Evolutionary conservation across 2,797 vertebrate genomes (phyloP), one percentile per base, ranked within the genome.

Genomic region (Lindbergichthys nudifrons): DNA sequence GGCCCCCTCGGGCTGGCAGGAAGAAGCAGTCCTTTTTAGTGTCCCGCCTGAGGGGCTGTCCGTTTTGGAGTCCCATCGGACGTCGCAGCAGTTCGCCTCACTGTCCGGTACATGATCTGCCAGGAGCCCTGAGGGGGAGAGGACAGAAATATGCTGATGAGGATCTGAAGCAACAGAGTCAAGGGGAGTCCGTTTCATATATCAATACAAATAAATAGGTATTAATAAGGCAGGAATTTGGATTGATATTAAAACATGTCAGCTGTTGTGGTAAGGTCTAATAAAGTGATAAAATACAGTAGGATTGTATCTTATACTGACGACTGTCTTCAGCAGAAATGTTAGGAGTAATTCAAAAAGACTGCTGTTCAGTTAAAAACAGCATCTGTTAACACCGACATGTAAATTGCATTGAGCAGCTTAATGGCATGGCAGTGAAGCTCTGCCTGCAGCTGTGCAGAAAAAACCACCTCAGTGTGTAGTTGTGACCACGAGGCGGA

Each of bases 21-120:
- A 89, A 79, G 92, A 89, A 74, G 87, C 88, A 88, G 93, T 94
- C 86, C 92, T 93, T 93, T 90, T 91, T 79, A 92, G 84, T 16
- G 92, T 92, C 85, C 90, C 88, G 26, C 90, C 89, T 60, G 92
- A 89, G 57, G 90, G 91, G 77, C 52, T 86, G 79, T 93, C 89
- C 77, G 83, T 86, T 86, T 79, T 89, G 72, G 89, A 79, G 78
- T 93, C 89, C 93, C 93, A 93, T 76, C 91, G 92, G 43, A 93
- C 87, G 57, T 94, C 93, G 39, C 93, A 94, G 87, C 93, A 94
- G 78, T 91, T 84, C 2, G 89, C 87, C 71, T 91, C 85, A 14
- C 74, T 70, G 70, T 90, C 90, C 79, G 87, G 77, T 75, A 79
- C 81, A 65, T 83, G 87, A 57, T 88, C 80, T 48, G 75, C 81